phyloP scores from a whole-genome alignment of 2,113 vertebrate genomes.

The Gymnobelideus leadbeateri region DNA sequence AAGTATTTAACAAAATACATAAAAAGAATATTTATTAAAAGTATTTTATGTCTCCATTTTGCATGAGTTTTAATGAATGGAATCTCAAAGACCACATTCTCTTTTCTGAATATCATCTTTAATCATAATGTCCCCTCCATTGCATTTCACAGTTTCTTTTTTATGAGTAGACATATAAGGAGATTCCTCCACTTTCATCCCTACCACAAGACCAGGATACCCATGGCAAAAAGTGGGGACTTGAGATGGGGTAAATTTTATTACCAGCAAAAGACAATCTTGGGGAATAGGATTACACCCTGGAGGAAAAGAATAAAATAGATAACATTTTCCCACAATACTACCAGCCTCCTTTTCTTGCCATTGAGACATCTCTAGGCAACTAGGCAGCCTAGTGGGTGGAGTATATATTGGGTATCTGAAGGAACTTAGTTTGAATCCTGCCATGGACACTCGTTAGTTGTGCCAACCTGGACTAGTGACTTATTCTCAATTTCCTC shows the following conservation, averaged over 20 bases:
- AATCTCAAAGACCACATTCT: neutral
- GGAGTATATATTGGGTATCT: neutral
- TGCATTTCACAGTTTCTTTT: neutral
- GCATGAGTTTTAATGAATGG: neutral
- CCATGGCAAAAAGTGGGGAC: neutral
- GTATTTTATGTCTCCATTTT: neutral
- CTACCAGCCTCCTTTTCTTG: neutral
- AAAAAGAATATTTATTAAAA: neutral
- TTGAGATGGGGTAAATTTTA: neutral
- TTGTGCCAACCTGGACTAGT: neutral
- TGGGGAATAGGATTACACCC: neutral
- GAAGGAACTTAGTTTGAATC: neutral
- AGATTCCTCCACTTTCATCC: neutral
- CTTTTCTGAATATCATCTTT: neutral
- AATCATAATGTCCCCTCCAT: neutral
- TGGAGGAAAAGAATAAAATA: neutral
- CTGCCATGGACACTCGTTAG: neutral
- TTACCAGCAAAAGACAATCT: neutral
- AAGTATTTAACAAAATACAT: neutral
- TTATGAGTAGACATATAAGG: constrained; percentile 15
- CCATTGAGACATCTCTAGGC: neutral
- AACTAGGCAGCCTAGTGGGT: neutral
- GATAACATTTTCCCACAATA: neutral
- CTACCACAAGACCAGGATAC: neutral
- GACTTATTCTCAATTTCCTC: neutral